phyloP scores from a whole-genome alignment of 1,140 invertebrate genomes.

The Scaptomyza montana region DNA sequence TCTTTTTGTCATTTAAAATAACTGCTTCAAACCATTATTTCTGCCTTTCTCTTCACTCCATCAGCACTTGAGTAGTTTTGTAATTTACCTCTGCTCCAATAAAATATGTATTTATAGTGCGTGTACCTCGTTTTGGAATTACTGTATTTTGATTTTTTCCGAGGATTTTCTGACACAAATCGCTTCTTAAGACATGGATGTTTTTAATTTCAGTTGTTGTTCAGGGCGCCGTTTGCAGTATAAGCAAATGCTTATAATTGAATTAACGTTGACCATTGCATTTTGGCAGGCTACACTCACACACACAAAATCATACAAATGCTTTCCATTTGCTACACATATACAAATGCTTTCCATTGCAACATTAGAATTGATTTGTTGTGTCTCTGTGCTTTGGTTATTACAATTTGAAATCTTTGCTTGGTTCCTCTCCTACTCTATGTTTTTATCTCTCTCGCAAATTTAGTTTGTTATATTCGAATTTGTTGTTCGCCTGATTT shows the following conservation, averaged over 20 bases:
- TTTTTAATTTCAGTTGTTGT: slow-evolving; percentile 32
- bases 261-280: slow-evolving; percentile 48
- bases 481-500: slow-evolving; percentile 19
- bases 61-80: slow-evolving; percentile 66
- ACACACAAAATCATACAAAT: slow-evolving; percentile 6
- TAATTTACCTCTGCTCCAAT: slow-evolving; percentile 70
- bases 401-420: slow-evolving; percentile 24
- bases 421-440: too few species aligned
- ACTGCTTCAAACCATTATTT: slow-evolving; percentile 2
- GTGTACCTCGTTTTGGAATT: neutral
- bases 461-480: slow-evolving; percentile 13
- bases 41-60: slow-evolving; percentile 5
- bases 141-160: slow-evolving; percentile 24
- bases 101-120: slow-evolving; percentile 3
- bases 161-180: slow-evolving; percentile 22
- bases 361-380: slow-evolving; percentile 38
- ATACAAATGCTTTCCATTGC: slow-evolving; percentile 25
- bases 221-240: too few species aligned
- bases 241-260: slow-evolving; percentile 33
- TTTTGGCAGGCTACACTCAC: slow-evolving; percentile 32
- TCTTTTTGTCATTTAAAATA: slow-evolving; percentile 13
- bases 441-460: too few species aligned
- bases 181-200: slow-evolving; percentile 27
- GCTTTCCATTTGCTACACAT: slow-evolving; percentile 3
- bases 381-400: slow-evolving; percentile 35